Evolutionary conservation across 2,888 invertebrate species (phyloP), one percentile per base, ranked within the genome.

Genomic region (Drosophila acutilabella): DNA sequence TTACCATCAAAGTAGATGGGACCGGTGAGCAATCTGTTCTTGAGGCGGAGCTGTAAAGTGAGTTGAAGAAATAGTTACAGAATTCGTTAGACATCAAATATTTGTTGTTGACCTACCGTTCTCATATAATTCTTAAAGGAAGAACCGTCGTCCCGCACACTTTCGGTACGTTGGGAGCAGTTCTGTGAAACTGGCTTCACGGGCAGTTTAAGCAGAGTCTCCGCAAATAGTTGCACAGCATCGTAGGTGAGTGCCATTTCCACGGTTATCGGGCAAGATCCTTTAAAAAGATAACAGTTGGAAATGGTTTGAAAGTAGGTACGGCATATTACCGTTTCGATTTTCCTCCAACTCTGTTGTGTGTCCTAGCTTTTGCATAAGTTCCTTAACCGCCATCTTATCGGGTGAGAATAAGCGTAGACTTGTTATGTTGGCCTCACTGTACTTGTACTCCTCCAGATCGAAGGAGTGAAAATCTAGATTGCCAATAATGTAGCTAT

Each of bases 161-260:
- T 93, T 20, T 92, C 92, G 2, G 87, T 88, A 8, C 81, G 82
- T 36, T 94, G 94, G 0, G 90, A 88, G 79, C 97, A 97, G 36
- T 93, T 93, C 10, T 96, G 90, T 4, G 92, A 78, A 66, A 92
- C 92, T 0, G 93, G 81, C 26, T 92, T 88, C 18, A 93, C 92
- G 48, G 93, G 93, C 10, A 96, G 91, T 80, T 95, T 94, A 76
- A 95, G 94, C 18, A 98, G 93, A 20, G 96, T 96, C 82, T 95
- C 93, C 2, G 96, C 95, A 91, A 97, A 97, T 59, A 98, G 91
- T 71, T 94, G 94, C 6, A 98, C 96, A 0, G 97, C 96, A 91
- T 98, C 98, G 88, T 96, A 96, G 74, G 97, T 94, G 58, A 98
- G 93, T 1, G 97, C 98, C 69, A 96, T 94, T 90, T 96, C 95